These are phyloP conservation scores for Sesia bembeciformis DNA, from an alignment of 2,888 invertebrate genomes.

Conservation along the genomic window DNA sequence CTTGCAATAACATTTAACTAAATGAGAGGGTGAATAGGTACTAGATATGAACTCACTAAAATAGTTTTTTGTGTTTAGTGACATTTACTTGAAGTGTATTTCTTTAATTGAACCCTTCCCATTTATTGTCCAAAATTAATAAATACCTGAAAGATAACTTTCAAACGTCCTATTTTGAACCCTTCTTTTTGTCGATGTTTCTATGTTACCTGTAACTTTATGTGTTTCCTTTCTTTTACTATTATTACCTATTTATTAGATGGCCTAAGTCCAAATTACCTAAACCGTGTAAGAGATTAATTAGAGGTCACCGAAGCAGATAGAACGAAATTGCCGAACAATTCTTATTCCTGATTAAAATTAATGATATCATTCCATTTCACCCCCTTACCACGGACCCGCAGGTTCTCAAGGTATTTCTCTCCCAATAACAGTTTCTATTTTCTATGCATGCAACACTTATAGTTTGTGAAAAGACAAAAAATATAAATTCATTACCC, in stretches of 20 bases:
- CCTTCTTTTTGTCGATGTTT: constrained; percentile 58
- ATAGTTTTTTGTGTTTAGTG: not conserved
- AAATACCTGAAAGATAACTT: constrained; percentile 14
- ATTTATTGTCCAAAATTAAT: constrained; percentile 32
- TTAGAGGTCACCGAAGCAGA: constrained; percentile 60
- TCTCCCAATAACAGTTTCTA: constrained; percentile 67
- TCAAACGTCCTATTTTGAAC: constrained; percentile 32
- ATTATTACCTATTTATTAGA: constrained; percentile 19
- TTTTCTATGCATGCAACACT: constrained; percentile 60
- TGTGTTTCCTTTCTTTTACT: constrained; percentile 50
- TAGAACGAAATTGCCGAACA: constrained; percentile 34
- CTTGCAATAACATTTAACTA: too few relatives aligned
- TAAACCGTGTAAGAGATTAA: constrained; percentile 26
- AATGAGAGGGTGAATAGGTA: too few relatives aligned
- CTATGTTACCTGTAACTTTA: constrained; percentile 50
- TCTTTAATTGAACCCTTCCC: constrained; percentile 16
- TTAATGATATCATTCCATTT: constrained; percentile 70
- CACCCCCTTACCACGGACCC: constrained; percentile 69
- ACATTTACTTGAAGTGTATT: not conserved
- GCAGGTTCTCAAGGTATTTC: constrained; percentile 77
- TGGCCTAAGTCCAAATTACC: constrained; percentile 19
- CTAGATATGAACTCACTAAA: too few relatives aligned
- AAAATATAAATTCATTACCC: not conserved
- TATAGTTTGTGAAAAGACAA: constrained; percentile 29
- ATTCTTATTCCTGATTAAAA: constrained; percentile 59